phyloP scores from a whole-genome alignment of 2,797 vertebrate genomes.

The Xiphorhynchus erythropygius region DNA sequence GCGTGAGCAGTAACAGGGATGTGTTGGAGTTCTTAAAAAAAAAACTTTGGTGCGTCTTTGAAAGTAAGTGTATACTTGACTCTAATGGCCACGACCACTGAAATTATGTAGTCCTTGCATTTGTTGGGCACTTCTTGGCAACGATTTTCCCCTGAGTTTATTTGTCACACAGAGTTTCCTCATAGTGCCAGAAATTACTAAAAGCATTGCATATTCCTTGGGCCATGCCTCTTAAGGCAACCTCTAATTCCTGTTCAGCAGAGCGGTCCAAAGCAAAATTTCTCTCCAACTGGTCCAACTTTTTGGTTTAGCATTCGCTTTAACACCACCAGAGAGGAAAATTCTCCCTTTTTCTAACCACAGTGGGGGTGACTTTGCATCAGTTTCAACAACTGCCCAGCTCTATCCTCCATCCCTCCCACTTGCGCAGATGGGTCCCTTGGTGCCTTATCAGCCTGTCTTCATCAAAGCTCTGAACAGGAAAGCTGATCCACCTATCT shows the following conservation, averaged over 20 bases:
- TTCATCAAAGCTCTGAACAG: neutral
- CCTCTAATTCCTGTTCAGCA: neutral
- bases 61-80: neutral
- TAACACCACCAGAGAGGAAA: neutral
- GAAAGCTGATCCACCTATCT: neutral
- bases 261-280: neutral
- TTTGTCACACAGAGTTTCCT: neutral
- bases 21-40: neutral
- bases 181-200: neutral
- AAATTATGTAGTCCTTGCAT: neutral
- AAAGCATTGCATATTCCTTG: neutral
- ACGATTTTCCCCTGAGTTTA: neutral
- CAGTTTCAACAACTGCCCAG: neutral
- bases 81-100: neutral
- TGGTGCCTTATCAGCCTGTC: neutral
- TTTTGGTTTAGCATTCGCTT: neutral
- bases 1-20: neutral
- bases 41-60: neutral
- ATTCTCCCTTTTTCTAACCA: neutral
- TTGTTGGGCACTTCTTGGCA: neutral
- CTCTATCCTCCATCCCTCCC: neutral
- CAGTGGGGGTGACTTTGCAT: fast-evolving
- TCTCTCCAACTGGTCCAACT: neutral
- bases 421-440: fast-evolving
- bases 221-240: neutral